These are phyloP conservation scores for Hyla sarda DNA, from an alignment of 2,113 vertebrate genomes.

Conservation along the genomic window DNA sequence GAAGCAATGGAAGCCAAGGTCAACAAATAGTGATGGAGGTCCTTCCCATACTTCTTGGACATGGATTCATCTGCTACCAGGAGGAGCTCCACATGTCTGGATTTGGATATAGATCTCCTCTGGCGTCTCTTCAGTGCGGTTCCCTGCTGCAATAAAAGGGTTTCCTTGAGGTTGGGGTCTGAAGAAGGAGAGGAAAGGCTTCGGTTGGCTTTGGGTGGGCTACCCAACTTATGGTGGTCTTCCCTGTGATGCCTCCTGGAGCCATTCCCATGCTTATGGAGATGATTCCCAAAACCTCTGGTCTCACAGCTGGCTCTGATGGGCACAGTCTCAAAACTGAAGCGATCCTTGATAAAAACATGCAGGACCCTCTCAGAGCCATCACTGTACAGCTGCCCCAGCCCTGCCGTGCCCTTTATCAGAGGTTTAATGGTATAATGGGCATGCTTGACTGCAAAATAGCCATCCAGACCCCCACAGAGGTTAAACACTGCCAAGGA, in stretches of 20 bases:
- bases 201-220: constrained; percentile 35
- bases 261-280: constrained; percentile 48
- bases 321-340: constrained; percentile 82
- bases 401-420: constrained; percentile 68
- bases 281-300: constrained; percentile 62
- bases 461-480: constrained; percentile 87
- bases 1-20: constrained; percentile 94
- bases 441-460: constrained; percentile 84
- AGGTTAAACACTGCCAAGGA: constrained; percentile 89
- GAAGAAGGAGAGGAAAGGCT: background rate
- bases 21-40: constrained; percentile 92
- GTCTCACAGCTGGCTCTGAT: constrained; percentile 72
- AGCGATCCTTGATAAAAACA: constrained; percentile 81
- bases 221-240: constrained; percentile 46
- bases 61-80: constrained; percentile 94
- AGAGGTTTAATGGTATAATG: constrained; percentile 85
- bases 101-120: constrained; percentile 85
- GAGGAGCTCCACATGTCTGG: constrained; percentile 93
- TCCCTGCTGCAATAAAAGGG: background rate
- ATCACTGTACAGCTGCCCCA: constrained; percentile 71
- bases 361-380: constrained; percentile 76
- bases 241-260: background rate
- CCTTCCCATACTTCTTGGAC: constrained; percentile 88
- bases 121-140: constrained; percentile 67
- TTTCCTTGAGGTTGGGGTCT: background rate